These are phyloP conservation scores for Aselliscus stoliczkanus DNA, from an alignment of 2,797 vertebrate species.

Conservation along the genomic window DNA sequence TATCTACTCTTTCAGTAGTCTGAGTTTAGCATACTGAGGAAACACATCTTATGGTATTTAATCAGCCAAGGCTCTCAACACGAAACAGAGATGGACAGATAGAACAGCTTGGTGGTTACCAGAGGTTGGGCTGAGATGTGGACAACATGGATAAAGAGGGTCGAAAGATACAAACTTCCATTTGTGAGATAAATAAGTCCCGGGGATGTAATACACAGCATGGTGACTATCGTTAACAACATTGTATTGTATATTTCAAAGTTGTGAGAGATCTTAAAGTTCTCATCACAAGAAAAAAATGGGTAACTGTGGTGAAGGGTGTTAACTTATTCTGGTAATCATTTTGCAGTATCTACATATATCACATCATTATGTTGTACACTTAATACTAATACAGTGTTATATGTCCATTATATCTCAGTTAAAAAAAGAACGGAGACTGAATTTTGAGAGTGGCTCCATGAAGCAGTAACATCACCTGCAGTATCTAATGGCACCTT, in stretches of 20 bases:
- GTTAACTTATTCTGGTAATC: not conserved
- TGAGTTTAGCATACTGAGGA: not conserved
- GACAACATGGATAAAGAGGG: not conserved
- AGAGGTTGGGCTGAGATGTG: not conserved
- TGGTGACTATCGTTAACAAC: not conserved
- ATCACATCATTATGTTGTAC: not conserved
- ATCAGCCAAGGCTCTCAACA: not conserved
- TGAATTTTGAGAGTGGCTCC: not conserved
- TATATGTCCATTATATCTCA: not conserved
- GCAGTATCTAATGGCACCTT: not conserved
- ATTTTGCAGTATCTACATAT: not conserved
- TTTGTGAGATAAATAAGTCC: not conserved
- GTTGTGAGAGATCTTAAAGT: not conserved
- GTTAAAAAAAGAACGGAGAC: not conserved
- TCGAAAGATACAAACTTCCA: not conserved
- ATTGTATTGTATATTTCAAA: not conserved
- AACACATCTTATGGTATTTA: too few species aligned
- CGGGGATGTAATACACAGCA: too few species aligned
- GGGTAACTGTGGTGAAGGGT: not conserved
- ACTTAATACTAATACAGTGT: not conserved
- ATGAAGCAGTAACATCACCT: not conserved
- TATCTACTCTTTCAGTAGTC: not conserved
- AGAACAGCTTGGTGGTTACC: not conserved
- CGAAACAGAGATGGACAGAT: not conserved
- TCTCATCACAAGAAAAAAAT: not conserved